Evolutionary conservation across 2,113 vertebrate species (phyloP).

Genomic region (Oryzias woworae): DNA sequence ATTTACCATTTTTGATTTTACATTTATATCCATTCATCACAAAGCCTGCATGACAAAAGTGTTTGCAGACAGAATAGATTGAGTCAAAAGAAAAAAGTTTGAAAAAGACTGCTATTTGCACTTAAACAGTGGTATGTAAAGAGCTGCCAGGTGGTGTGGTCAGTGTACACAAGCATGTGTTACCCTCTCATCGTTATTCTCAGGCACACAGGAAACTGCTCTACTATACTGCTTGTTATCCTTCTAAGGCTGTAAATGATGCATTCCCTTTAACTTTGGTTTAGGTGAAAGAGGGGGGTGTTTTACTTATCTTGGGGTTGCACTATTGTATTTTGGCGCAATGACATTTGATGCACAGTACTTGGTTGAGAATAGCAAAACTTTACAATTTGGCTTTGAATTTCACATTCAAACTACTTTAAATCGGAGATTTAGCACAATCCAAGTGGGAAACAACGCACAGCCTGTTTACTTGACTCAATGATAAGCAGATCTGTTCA

Average conservation of each 20-base stretch:
- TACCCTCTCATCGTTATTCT: too few relatives aligned
- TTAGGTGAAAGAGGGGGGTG: too few relatives aligned
- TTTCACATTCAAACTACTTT: neutral
- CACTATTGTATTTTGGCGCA: too few relatives aligned
- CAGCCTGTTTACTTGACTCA: neutral
- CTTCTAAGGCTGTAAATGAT: too few relatives aligned
- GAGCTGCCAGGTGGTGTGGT: slow-evolving; percentile 43
- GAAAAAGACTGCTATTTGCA: slow-evolving; percentile 18
- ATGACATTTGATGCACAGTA: neutral
- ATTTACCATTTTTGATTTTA: neutral
- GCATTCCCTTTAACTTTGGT: too few relatives aligned
- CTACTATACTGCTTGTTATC: too few relatives aligned
- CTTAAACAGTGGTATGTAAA: slow-evolving; percentile 29
- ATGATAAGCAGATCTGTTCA: slow-evolving; percentile 17
- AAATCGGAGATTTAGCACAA: neutral
- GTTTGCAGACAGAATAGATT: neutral
- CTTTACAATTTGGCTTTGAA: neutral
- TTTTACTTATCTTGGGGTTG: too few relatives aligned
- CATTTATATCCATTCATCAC: too few relatives aligned
- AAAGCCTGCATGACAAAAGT: too few relatives aligned
- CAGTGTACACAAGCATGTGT: neutral
- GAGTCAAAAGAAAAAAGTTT: neutral
- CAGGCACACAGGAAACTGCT: too few relatives aligned
- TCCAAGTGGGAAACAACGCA: neutral
- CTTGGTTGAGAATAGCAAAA: neutral